phyloP scores from a whole-genome alignment of 2,888 invertebrate genomes.

The Anaspis maculata region DNA sequence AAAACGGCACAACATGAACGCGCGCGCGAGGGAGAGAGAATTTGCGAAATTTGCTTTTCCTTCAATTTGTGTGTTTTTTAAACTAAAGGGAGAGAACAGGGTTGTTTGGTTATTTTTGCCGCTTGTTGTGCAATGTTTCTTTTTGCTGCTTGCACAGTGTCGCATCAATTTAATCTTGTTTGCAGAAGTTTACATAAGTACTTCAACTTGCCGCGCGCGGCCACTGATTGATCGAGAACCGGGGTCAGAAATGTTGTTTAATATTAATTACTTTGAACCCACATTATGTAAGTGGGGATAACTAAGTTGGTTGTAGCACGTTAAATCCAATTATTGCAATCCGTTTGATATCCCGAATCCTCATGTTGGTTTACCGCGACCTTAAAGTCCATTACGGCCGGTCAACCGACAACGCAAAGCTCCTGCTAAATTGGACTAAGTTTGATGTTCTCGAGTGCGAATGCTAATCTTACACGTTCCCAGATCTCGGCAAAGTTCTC shows the following conservation, averaged over 20 bases:
- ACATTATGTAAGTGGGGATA: slow-evolving; percentile 20
- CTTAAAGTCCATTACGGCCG: slow-evolving; percentile 20
- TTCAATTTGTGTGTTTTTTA: too few species aligned
- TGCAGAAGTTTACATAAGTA: too few species aligned
- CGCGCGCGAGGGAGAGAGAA: too few species aligned
- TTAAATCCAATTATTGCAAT: slow-evolving; percentile 26
- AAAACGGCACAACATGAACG: not conserved
- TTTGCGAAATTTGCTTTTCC: too few species aligned
- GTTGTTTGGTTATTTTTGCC: slow-evolving; percentile 1
- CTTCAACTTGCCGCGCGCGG: too few species aligned
- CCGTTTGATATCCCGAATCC: slow-evolving; percentile 22
- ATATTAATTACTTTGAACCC: slow-evolving; percentile 21
- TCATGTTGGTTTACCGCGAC: slow-evolving; percentile 17
- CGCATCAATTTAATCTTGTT: too few species aligned
- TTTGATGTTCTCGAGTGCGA: slow-evolving; percentile 10
- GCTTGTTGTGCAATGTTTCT: not conserved
- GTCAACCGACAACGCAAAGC: slow-evolving; percentile 21
- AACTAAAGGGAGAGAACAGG: not conserved
- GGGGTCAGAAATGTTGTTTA: slow-evolving; percentile 15
- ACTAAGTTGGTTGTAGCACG: slow-evolving; percentile 17
- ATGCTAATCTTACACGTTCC: too few species aligned
- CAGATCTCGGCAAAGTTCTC: not conserved
- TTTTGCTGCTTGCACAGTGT: too few species aligned
- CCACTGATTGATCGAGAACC: slow-evolving; percentile 11
- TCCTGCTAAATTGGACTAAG: slow-evolving; percentile 19